phyloP scores from a whole-genome alignment of 2,113 vertebrate species.

The Catharus fuscescens region DNA sequence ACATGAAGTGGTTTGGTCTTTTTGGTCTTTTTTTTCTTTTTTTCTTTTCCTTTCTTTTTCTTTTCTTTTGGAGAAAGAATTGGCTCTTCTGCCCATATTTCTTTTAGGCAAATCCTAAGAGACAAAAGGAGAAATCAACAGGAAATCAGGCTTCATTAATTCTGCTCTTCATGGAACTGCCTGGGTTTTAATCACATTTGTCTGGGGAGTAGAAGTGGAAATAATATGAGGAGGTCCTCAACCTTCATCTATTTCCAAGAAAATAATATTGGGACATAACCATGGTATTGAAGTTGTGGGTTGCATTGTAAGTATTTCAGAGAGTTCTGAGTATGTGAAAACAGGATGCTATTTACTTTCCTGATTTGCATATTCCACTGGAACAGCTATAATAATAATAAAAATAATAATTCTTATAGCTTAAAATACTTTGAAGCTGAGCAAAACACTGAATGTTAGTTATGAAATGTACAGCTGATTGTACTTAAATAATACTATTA shows the following conservation, averaged over 20 bases:
- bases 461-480: not conserved
- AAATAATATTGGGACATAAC: not conserved
- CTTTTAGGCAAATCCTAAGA: not conserved
- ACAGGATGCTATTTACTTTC: not conserved
- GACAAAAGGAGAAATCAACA: constrained; percentile 20
- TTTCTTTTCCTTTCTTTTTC: no score
- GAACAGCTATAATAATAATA: not conserved
- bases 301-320: not conserved
- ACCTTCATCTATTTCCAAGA: not conserved
- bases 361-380: not conserved
- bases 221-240: not conserved
- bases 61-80: not conserved
- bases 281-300: not conserved
- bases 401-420: not conserved
- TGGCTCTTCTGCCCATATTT: not conserved
- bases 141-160: constrained; percentile 12
- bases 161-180: not conserved
- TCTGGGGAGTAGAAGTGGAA: not conserved
- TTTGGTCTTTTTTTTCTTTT: no score
- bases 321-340: not conserved
- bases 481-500: not conserved
- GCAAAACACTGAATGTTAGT: not conserved
- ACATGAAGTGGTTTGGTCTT: not conserved
- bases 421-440: not conserved
- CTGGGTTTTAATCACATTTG: not conserved